Evolutionary conservation across 2,797 vertebrate species (phyloP), one percentile per base, ranked within the genome.

Genomic region (Epinephelus awoara): DNA sequence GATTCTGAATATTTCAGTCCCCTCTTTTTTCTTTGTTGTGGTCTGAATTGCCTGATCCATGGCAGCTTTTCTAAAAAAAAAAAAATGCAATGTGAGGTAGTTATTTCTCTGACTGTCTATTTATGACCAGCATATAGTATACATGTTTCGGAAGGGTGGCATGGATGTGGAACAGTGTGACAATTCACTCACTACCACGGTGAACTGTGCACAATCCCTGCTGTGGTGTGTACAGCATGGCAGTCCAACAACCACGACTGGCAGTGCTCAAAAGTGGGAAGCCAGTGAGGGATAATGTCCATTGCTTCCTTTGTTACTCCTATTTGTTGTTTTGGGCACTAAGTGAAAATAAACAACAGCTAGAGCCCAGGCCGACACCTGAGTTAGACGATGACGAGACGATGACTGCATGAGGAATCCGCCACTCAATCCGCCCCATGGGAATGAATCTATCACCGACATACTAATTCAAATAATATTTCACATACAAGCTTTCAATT

Each of bases 211-310:
- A 58, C 34, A 59, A 0, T 47, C 34, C 46, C 27, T 29, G 54
- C 66, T 69, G 70, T 59, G 56, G 46, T 57, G 64, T 38, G 51
- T 27, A 65, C 23, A 23, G 55, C 70, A 44, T 58, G 44, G 34
- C 67, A 75, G 25, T 55, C 34, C 56, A 38, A 12, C 25, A 9
- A 75, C 67, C 55, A 47, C 9, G 11, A 14, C 21, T 62, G 42
- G 54, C 15, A 61, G 8, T 9, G 50, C 18, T 50, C 27, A 57
- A 7, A 0, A 18, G 14, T 65, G 47, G 54, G 12, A 68, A 51
- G 61, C 29, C 59, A 67, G 23, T 27, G 69, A 82, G 51, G 51
- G 18, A 46, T 51, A 63, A 11, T 9, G 49, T n/a, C 47, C 51
- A 38, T 18, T 46, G 29, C 46, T 58, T 57, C n/a, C 6, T 25